A percentile compares a stretch with the other conserved stretches of the same genome.
phyloP scores from a whole-genome alignment of 2,797 vertebrate species.

The Manis javanica region DNA sequence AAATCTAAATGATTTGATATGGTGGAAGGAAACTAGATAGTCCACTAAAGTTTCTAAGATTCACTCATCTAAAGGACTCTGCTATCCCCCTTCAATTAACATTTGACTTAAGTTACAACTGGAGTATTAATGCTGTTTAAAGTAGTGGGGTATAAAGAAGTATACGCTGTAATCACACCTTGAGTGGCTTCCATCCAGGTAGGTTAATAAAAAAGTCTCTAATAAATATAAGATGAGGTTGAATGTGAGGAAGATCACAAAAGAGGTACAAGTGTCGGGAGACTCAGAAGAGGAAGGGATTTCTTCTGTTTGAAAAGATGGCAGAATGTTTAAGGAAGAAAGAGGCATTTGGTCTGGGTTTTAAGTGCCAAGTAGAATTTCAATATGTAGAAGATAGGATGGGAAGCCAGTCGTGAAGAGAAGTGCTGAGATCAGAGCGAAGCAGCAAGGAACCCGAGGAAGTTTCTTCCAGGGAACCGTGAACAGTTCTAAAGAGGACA shows the following conservation, averaged over 20 bases:
- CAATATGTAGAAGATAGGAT: neutral
- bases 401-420: neutral
- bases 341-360: neutral
- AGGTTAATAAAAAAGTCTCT: neutral
- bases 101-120: neutral
- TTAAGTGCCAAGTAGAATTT: neutral
- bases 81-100: neutral
- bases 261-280: neutral
- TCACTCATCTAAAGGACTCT: neutral
- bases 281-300: neutral
- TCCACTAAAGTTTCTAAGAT: neutral
- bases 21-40: neutral
- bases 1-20: neutral
- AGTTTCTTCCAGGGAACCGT: neutral
- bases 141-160: neutral
- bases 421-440: neutral
- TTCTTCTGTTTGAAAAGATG: neutral
- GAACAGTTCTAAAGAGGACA: neutral
- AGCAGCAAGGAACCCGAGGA: neutral
- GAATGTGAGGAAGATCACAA: neutral
- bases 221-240: neutral
- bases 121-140: neutral
- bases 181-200: neutral
- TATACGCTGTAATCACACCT: neutral
- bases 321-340: neutral